These are phyloP conservation scores for Cephalotes varians DNA, from an alignment of 2,888 invertebrate species.

Conservation along the genomic window DNA sequence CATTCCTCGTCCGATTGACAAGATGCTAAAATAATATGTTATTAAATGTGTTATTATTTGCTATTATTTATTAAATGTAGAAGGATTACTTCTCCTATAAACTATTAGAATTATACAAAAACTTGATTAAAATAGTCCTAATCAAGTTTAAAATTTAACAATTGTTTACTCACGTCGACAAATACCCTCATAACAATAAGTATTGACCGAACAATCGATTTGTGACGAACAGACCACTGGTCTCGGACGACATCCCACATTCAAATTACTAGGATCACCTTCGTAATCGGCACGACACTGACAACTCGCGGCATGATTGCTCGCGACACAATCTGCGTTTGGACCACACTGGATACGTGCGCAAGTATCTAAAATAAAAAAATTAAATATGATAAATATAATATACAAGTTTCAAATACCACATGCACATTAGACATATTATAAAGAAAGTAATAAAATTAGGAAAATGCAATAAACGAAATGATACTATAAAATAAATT, in stretches of 20 bases:
- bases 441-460: background rate
- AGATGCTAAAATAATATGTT: slow-evolving; percentile 87
- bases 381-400: background rate
- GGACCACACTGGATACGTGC: slow-evolving; percentile 92
- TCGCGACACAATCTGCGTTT: slow-evolving; percentile 93
- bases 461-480: background rate
- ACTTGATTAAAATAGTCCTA: background rate
- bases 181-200: slow-evolving; percentile 93
- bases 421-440: background rate
- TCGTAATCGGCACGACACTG: slow-evolving; percentile 92
- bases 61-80: no score
- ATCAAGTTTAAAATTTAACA: background rate
- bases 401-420: background rate
- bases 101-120: background rate
- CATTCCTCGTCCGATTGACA: slow-evolving; percentile 94
- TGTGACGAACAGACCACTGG: slow-evolving; percentile 91
- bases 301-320: slow-evolving; percentile 92
- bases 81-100: background rate
- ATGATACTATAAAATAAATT: background rate
- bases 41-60: background rate
- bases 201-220: slow-evolving; percentile 91
- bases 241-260: slow-evolving; percentile 91
- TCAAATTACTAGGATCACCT: slow-evolving; percentile 91
- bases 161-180: slow-evolving; percentile 91
- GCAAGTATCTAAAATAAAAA: slow-evolving; percentile 89